Base-by-base conservation (phyloP, 2,113 vertebrate genomes). In the Neopipo cinnamomea region DNA sequence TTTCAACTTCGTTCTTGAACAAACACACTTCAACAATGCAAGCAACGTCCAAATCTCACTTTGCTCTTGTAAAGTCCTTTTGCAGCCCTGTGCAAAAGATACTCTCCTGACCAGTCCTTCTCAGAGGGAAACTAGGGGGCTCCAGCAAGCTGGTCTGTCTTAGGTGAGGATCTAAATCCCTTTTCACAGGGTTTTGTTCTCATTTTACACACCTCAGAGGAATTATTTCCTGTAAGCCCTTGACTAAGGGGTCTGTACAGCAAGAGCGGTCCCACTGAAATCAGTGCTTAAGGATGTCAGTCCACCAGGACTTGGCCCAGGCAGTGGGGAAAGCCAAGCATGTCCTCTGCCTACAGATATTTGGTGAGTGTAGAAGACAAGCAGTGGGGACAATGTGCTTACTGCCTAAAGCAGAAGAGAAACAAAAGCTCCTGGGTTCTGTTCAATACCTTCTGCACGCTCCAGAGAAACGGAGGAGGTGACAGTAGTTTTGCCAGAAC, bases 301-400 rank as follows among this genome's bases (percentile, higher is more conserved):
- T 5, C 7, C 22, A 12, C 35, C 28, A 44, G 42, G n/a, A 46
- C 28, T 53, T 3, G 1, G 3, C 21, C 11, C 23, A 27, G 0
- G 0, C 44, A 23, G 35, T 2, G 6, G 37, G 52, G 33, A 59
- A 49, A 92, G 15, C 27, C 44, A 62, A 78, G 52, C 9, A 7
- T 1, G 3, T 27, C 41, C 44, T 89, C 77, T 63, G 42, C 20
- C 39, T 44, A 9, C 0, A 0, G 42, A 30, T 8, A 14, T 24
- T 14, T 37, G 72, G 27, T 1, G 33, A 84, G 59, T 0, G 3
- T 2, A 25, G 49, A 70, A 76, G 8, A 24, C 11, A 25, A 87
- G 42, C 21, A 25, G 23, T 13, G 44, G 52, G 65, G 58, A 25
- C 33, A 39, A 30, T 1, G 14, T 15, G 20, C 11, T 46, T 25